Evolutionary conservation across 2,888 invertebrate species (phyloP), one percentile per base, ranked within the genome.

Genomic region (Ochropleura plecta): DNA sequence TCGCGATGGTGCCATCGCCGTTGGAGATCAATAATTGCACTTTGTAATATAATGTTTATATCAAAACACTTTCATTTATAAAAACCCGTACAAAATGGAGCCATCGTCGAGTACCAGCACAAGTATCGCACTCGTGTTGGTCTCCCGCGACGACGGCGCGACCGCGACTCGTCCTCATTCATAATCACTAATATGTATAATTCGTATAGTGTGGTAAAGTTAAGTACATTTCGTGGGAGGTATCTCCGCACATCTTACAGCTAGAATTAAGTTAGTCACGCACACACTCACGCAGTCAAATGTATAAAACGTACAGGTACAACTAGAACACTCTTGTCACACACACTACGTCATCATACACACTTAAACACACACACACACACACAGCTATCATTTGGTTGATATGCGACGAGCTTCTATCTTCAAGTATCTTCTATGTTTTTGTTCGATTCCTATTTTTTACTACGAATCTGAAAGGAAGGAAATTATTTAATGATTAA

Each of bases 381-480:
- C 81, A 70, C 73, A 75, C 84, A 82, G 81, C 78, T 82, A 74
- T 77, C 85, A 85, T 89, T 90, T 87, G 90, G 88, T 90, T 86
- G 90, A 86, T 88, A 89, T 86, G 88, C 85, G 87, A 88, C 86
- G 85, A 88, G 84, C 83, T 86, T 79, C 84, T 68, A 64, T 55
- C 67, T 79, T 79, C 78, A 76, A 86, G 55, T 79, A 69, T 74
- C 70, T 85, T 85, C 76, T 87, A 68, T 78, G 60, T 69, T 68
- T 88, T 88, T 88, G 88, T 90, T 91, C 89, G 68, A 78, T 78
- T 79, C 55, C 63, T 62, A 68, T 79, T 70, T 62, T 64, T 10
- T 79, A 51, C 67, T 14, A 44, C 42, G 51, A 9, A 71, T 55
- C 86, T 86, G 86, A 63, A 85, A 82, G 5, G 14, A 64, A 18